These are phyloP conservation scores for Plagodis pulveraria DNA, from an alignment of 2,888 invertebrate species.

Conservation along the genomic window DNA sequence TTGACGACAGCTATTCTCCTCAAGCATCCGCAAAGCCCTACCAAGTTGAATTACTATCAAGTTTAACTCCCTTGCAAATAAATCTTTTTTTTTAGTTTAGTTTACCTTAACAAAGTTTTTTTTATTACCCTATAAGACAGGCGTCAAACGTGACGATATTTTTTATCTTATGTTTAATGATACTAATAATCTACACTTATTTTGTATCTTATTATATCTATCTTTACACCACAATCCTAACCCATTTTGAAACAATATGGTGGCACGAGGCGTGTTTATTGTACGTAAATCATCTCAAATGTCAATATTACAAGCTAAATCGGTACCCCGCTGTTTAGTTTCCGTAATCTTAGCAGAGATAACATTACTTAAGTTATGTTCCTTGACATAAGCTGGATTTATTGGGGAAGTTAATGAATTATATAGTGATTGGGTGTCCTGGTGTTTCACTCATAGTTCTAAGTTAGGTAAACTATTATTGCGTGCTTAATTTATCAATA, in stretches of 20 bases:
- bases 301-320: conserved; percentile 68
- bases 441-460: neutral
- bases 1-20: no score
- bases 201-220: neutral
- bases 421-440: conserved; percentile 14
- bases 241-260: conserved; percentile 61
- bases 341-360: conserved; percentile 40
- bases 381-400: conserved; percentile 33
- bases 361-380: conserved; percentile 47
- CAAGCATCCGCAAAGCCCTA: no score
- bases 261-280: conserved; percentile 58
- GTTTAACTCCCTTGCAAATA: no score
- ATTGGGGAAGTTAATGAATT: conserved; percentile 36
- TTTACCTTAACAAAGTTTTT: no score
- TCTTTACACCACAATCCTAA: conserved; percentile 12
- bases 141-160: no score
- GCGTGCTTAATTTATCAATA: no score
- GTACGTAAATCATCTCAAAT: conserved; percentile 71
- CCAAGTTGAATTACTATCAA: no score
- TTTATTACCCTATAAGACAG: no score
- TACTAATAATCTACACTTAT: no score
- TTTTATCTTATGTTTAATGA: no score
- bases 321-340: conserved; percentile 48
- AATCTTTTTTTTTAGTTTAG: no score
- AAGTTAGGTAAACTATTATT: no score